These are phyloP conservation scores for Lycophotia porphyrea DNA, from an alignment of 2,888 invertebrate genomes.

Conservation along the genomic window DNA sequence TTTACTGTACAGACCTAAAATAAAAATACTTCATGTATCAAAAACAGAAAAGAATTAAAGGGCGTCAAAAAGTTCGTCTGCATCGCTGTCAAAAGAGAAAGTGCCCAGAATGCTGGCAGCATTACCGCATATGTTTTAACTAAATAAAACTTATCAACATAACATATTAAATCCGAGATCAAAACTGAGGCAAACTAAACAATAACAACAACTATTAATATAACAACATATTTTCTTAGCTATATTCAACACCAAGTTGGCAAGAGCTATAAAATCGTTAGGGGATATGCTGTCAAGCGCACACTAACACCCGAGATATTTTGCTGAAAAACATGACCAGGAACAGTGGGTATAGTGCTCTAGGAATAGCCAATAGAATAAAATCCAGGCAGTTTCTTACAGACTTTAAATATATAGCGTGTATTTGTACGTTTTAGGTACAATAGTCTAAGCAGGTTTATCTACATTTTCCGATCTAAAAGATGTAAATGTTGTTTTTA, in stretches of 20 bases:
- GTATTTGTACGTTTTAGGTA: background rate
- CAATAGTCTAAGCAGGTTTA: background rate
- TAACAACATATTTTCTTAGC: background rate
- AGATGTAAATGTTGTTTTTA: background rate
- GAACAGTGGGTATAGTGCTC: slow-evolving; percentile 24
- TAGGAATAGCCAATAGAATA: slow-evolving; percentile 16
- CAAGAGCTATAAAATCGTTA: slow-evolving; percentile 35
- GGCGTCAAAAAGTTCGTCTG: too few species aligned
- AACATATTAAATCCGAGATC: background rate
- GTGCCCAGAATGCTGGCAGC: too few species aligned
- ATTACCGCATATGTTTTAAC: background rate
- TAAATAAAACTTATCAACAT: background rate
- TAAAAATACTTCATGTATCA: too few species aligned
- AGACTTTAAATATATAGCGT: background rate
- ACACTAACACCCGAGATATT: slow-evolving; percentile 24
- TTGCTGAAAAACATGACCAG: slow-evolving; percentile 12
- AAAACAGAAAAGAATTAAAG: too few species aligned
- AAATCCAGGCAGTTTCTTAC: slow-evolving; percentile 2
- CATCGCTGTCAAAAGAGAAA: too few species aligned
- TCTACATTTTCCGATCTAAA: slow-evolving; percentile 1
- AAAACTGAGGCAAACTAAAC: slow-evolving; percentile 4
- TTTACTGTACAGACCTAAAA: too few species aligned
- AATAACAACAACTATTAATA: background rate
- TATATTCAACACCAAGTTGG: slow-evolving; percentile 15
- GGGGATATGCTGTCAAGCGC: slow-evolving; percentile 41